Evolutionary conservation across 2,797 vertebrate species (phyloP), one percentile per base, ranked within the genome.

Genomic region (Sphenopsis melanotis): DNA sequence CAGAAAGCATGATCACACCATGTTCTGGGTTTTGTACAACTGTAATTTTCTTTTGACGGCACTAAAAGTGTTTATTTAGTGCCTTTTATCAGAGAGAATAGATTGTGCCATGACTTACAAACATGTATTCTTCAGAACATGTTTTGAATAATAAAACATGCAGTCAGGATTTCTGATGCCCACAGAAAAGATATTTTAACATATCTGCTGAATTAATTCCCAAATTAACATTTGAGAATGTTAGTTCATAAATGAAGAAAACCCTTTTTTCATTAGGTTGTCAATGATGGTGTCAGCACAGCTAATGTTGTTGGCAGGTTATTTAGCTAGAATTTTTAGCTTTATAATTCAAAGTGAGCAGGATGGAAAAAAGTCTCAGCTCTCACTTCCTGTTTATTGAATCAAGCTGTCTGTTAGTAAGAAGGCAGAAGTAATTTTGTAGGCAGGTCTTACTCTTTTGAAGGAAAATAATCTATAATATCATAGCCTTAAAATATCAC

Each of bases 361-460:
- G 81, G 49, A 93, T 69, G 81, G 71, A 59, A 76, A 87, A 82
- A 96, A 83, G 79, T 93, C 94, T 89, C 83, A 96, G 61, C 71
- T 85, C 63, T 95, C 87, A 90, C 89, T 98, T 98, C 96, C 95
- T 97, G 90, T 96, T 92, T 97, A 92, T 94, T 75, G 78, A 95
- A 72, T 76, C 55, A 92, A 90, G 69, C 37, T 94, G 64, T 94
- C 81, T 53, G 63, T 90, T 93, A 81, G 47, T 60, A 69, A 80
- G 63, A 89, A 81, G 46, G 81, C 69, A 92, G 80, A 97, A 96
- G 83, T 74, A 41, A 83, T 92, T 96, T 93, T 93, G 47, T 56
- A 85, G 60, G 63, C 22, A 80, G n/a, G 34, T 81, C 71, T 84
- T 71, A 60, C 59, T 93, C 59, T 83, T 95, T 49, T 57, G 39